Evolutionary conservation across 2,113 vertebrate species (phyloP).

Genomic region (Physeter macrocephalus): DNA sequence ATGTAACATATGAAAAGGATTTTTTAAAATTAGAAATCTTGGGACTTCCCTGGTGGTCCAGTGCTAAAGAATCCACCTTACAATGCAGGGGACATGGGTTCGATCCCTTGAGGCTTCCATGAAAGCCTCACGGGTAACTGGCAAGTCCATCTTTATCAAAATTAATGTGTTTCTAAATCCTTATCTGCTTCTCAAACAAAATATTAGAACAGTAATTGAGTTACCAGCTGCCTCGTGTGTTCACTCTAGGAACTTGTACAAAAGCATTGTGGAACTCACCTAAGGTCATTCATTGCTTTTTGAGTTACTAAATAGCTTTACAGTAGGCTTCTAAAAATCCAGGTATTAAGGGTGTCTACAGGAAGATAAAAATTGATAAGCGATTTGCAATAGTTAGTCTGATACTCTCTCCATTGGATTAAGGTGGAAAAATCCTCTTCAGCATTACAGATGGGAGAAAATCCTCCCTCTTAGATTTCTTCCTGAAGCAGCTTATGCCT

Average conservation of each 20-base stretch:
- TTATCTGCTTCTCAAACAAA: conserved; percentile 69
- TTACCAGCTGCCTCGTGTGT: conserved; percentile 69
- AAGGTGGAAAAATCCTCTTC: conserved; percentile 12
- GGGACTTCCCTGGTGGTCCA: too few relatives aligned
- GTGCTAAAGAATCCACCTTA: too few relatives aligned
- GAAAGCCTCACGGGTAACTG: conserved; percentile 70
- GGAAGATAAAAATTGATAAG: conserved; percentile 26
- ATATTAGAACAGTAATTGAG: conserved; percentile 75
- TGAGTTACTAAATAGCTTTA: conserved; percentile 18
- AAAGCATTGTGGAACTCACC: conserved; percentile 51
- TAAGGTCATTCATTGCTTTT: conserved; percentile 60
- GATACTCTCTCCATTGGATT: neutral
- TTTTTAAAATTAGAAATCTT: neutral
- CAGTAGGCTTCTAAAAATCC: neutral
- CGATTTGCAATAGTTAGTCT: neutral
- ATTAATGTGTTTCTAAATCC: conserved; percentile 75
- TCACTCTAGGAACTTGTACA: conserved; percentile 40
- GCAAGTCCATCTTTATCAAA: conserved; percentile 62
- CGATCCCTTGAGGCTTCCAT: neutral
- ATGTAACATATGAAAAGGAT: neutral
- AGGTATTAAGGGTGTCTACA: conserved; percentile 7
- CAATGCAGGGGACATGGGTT: too few relatives aligned
- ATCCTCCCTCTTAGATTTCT: neutral
- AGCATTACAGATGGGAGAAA: conserved; percentile 6
- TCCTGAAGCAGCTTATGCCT: neutral